Evolutionary conservation across 2,888 invertebrate genomes (phyloP).

Genomic region (Aporophyla lueneburgensis): DNA sequence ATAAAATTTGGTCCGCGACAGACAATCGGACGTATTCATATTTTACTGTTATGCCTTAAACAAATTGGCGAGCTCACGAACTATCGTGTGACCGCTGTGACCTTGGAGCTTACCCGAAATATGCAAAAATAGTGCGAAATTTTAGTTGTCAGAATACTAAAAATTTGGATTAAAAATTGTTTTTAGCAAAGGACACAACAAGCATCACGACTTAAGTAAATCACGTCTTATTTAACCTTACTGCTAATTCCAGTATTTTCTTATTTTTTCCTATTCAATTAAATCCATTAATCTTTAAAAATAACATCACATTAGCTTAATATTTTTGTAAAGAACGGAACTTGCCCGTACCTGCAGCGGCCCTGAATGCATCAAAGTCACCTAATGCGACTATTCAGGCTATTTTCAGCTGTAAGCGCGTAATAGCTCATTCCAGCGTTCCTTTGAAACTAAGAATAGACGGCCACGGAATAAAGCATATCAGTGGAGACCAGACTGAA

Average conservation of each 20-base stretch:
- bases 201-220: neutral
- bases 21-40: constrained; percentile 72
- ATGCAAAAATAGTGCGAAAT: constrained; percentile 22
- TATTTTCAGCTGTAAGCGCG: constrained; percentile 59
- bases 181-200: neutral
- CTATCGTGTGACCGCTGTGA: constrained; percentile 73
- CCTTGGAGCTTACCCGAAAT: constrained; percentile 65
- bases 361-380: constrained; percentile 33
- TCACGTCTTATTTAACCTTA: neutral
- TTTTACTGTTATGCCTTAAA: constrained; percentile 75
- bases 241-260: constrained; percentile 7
- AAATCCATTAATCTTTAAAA: neutral
- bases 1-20: constrained; percentile 71
- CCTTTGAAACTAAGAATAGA: constrained; percentile 67
- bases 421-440: constrained; percentile 52
- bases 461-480: constrained; percentile 59
- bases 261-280: neutral
- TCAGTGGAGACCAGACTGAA: constrained; percentile 51
- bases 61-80: constrained; percentile 77
- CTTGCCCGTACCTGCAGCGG: neutral
- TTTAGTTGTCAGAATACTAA: neutral
- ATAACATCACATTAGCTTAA: neutral
- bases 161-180: neutral
- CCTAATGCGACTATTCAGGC: constrained; percentile 49
- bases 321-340: neutral